Conservation (phyloP, 2,888 invertebrate genomes). For the Standfussiana lucernea region DNA sequence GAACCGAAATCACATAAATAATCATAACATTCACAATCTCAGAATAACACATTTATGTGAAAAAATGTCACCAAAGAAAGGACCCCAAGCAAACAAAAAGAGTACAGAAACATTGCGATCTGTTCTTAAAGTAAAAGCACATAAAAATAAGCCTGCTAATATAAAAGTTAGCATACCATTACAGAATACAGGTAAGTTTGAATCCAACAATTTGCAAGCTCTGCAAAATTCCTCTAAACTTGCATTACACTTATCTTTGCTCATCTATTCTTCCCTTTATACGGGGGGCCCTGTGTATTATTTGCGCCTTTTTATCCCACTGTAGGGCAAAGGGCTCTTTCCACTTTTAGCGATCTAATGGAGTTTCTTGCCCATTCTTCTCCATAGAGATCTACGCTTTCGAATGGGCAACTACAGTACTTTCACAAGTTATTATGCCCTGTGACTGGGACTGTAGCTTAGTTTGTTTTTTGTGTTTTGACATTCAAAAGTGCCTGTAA, state of each 20-base stretch:
- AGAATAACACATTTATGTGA: not conserved
- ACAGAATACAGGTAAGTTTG: slow-evolving; percentile 54
- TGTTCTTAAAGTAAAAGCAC: slow-evolving; percentile 62
- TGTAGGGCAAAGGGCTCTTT: not conserved
- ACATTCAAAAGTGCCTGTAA: too few relatives aligned
- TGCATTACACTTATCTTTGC: not conserved
- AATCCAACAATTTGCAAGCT: slow-evolving; percentile 43
- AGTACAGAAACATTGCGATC: slow-evolving; percentile 27
- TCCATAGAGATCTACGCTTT: too few relatives aligned
- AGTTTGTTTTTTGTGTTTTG: too few relatives aligned
- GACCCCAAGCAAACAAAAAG: slow-evolving; percentile 47
- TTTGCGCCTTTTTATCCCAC: too few relatives aligned
- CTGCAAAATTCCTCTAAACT: slow-evolving; percentile 13
- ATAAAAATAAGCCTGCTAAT: slow-evolving; percentile 66
- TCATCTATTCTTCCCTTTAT: not conserved
- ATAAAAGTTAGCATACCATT: slow-evolving; percentile 69
- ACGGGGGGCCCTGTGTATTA: not conserved
- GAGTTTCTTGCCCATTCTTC: too few relatives aligned
- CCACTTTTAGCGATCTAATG: not conserved
- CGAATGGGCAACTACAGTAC: too few relatives aligned
- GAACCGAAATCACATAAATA: not conserved
- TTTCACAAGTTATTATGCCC: too few relatives aligned
- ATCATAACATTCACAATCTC: not conserved
- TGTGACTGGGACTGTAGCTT: too few relatives aligned
- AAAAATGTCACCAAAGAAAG: slow-evolving; percentile 65